Conservation (phyloP, 1,140 invertebrate species). For the Zaprionus davidi region DNA sequence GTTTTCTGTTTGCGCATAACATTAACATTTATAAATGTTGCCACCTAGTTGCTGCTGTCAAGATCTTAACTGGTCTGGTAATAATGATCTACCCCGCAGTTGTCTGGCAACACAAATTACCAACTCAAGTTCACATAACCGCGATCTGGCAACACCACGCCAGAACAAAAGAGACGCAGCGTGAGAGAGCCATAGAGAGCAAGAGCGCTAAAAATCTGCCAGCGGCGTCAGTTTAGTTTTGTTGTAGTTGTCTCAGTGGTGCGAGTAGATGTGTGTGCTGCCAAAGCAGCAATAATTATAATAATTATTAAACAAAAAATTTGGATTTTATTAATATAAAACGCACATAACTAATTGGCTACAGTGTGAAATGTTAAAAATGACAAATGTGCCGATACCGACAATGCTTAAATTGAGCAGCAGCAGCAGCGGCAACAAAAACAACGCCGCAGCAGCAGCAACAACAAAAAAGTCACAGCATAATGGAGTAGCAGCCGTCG, state of each 20-base stretch:
- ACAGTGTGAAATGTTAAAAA: slow-evolving; percentile 59
- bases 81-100: slow-evolving; percentile 40
- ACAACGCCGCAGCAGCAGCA: slow-evolving; percentile 41
- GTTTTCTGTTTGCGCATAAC: neutral
- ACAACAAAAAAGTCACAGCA: slow-evolving; percentile 55
- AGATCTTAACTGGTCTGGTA: slow-evolving; percentile 37
- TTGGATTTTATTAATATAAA: slow-evolving; percentile 46
- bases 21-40: slow-evolving; percentile 7
- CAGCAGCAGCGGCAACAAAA: slow-evolving; percentile 42
- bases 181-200: slow-evolving; percentile 33
- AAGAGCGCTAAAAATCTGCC: slow-evolving; percentile 55
- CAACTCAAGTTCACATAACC: slow-evolving; percentile 39
- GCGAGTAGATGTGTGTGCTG: slow-evolving; percentile 61
- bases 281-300: slow-evolving; percentile 49
- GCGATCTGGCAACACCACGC: slow-evolving; percentile 28
- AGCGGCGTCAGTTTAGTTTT: slow-evolving; percentile 80
- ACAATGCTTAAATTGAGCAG: slow-evolving; percentile 52
- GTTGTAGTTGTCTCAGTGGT: slow-evolving; percentile 57
- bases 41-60: slow-evolving; percentile 1
- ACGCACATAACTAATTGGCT: slow-evolving; percentile 15
- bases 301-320: slow-evolving; percentile 41
- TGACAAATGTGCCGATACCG: slow-evolving; percentile 64
- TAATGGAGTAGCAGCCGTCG: slow-evolving; percentile 50
- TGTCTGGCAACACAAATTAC: slow-evolving; percentile 33
- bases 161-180: slow-evolving; percentile 61